Evolutionary conservation across 2,888 invertebrate genomes (phyloP).

Genomic region (Cataglyphis altisquamis): DNA sequence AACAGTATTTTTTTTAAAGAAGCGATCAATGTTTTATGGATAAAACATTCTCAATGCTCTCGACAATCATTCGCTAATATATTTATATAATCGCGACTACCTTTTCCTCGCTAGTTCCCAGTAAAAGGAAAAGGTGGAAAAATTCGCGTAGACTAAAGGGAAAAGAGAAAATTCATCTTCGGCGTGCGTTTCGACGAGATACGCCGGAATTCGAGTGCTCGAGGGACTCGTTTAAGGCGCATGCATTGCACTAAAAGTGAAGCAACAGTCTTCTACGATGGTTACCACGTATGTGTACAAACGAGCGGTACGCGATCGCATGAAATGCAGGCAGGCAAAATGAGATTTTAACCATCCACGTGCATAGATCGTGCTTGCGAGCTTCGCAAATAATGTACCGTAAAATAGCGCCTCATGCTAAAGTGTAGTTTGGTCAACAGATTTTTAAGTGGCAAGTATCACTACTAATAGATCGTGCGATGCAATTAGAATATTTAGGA

Average conservation of each 20-base stretch:
- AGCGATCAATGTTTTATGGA: conserved; percentile 45
- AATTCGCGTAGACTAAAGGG: conserved; percentile 38
- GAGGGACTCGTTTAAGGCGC: conserved; percentile 43
- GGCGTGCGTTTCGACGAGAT: conserved; percentile 53
- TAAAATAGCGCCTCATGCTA: conserved; percentile 38
- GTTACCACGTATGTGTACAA: conserved; percentile 17
- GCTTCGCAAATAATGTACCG: conserved; percentile 31
- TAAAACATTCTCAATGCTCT: conserved; percentile 13
- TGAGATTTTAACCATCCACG: conserved; percentile 46
- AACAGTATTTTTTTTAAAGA: conserved; percentile 55
- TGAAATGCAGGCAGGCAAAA: conserved; percentile 45
- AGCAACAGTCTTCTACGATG: conserved; percentile 44
- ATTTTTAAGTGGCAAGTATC: conserved; percentile 28
- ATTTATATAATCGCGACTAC: not conserved
- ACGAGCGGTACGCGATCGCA: conserved; percentile 50
- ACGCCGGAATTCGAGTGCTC: conserved; percentile 50
- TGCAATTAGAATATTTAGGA: not conserved
- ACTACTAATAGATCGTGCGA: conserved; percentile 19
- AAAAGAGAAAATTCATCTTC: conserved; percentile 43
- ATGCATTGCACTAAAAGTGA: conserved; percentile 53
- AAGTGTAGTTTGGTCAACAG: not conserved
- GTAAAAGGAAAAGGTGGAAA: conserved; percentile 27
- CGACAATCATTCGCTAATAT: not conserved
- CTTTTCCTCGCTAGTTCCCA: not conserved
- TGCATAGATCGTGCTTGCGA: conserved; percentile 38